These are phyloP conservation scores for Peucedramus taeniatus DNA, from an alignment of 2,113 vertebrate species.

Conservation along the genomic window DNA sequence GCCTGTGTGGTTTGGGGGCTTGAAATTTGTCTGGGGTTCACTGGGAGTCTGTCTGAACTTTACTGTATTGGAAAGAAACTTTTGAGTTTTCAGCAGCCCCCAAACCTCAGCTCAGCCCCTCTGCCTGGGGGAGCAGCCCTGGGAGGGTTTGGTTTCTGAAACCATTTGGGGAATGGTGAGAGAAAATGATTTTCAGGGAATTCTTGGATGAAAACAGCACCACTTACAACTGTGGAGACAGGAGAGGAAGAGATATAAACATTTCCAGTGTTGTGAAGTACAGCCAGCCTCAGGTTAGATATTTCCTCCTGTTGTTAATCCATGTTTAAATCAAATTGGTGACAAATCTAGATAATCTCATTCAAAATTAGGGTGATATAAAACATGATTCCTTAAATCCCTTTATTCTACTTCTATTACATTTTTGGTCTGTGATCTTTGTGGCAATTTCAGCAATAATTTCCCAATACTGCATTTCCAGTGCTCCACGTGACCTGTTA, in stretches of 20 bases:
- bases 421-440: neutral
- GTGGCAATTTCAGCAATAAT: neutral
- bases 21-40: neutral
- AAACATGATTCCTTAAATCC: neutral
- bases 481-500: neutral
- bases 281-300: neutral
- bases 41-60: neutral
- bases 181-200: neutral
- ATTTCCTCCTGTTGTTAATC: neutral
- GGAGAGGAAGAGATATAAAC: neutral
- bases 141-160: too few species aligned
- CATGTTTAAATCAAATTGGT: neutral
- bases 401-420: neutral
- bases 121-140: neutral
- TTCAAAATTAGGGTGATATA: neutral
- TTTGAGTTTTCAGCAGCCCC: neutral
- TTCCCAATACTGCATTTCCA: neutral
- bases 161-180: neutral
- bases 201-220: neutral
- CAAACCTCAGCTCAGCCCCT: neutral
- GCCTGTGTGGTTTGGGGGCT: neutral
- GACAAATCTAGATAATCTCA: neutral
- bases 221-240: rapidly evolving
- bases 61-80: neutral
- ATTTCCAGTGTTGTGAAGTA: neutral